Conservation (phyloP, 2,797 vertebrate genomes). For the Loris lydekkerianus region DNA sequence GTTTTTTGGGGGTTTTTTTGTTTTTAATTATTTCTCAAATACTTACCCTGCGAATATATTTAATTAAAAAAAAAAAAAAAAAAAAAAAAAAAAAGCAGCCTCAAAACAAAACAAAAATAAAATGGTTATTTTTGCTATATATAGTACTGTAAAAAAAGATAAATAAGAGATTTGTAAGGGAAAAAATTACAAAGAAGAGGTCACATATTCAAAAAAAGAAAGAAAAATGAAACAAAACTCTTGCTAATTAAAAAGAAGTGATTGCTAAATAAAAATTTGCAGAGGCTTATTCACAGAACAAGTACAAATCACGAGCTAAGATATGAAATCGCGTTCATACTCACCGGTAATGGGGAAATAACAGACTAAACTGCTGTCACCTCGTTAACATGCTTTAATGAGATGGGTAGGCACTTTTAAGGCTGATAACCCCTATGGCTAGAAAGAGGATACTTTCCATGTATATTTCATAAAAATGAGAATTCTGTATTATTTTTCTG, state of each 20-base stretch:
- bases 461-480: not conserved
- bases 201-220: not conserved
- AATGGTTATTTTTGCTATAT: not conserved
- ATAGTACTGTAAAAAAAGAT: not conserved
- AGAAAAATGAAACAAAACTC: not conserved
- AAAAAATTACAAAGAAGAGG: not conserved
- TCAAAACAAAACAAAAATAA: not conserved
- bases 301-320: not conserved
- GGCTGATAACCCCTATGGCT: not conserved
- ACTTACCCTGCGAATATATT: too few relatives aligned
- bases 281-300: not conserved
- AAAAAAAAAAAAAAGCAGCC: not conserved
- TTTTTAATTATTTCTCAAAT: too few relatives aligned
- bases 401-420: not conserved
- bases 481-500: not conserved
- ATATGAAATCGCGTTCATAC: not conserved
- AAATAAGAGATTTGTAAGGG: not conserved
- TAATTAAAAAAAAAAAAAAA: too few relatives aligned
- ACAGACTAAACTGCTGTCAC: not conserved
- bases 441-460: not conserved
- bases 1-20: too few relatives aligned
- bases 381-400: too few relatives aligned
- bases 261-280: not conserved
- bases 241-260: conserved; percentile 1
- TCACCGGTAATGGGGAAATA: not conserved